phyloP scores from a whole-genome alignment of 2,888 invertebrate genomes.

The Hermodice carunculata region DNA sequence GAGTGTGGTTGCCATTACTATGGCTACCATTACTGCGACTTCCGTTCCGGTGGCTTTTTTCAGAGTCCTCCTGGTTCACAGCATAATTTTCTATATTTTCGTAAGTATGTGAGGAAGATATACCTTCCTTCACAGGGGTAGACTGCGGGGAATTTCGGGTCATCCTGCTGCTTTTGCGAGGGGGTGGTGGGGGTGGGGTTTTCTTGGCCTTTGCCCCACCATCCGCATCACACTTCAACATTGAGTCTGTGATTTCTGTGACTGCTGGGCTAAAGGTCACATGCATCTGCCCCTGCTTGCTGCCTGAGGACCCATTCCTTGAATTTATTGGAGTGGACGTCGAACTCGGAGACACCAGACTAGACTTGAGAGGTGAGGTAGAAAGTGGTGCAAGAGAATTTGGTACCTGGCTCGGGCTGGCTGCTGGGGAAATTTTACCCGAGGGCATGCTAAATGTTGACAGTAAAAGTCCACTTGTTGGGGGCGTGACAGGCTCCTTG shows the following conservation, averaged over 20 bases:
- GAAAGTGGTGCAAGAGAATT: no score
- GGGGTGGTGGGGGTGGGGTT: slow-evolving; percentile 65
- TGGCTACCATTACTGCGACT: background rate
- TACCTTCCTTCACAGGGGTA: slow-evolving; percentile 6
- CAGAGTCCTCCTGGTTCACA: background rate
- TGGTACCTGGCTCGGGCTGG: no score
- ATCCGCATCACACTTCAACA: background rate
- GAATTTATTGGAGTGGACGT: slow-evolving; percentile 3
- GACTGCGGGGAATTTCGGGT: slow-evolving; percentile 22
- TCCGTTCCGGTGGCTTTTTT: background rate
- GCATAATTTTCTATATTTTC: slow-evolving; percentile 20
- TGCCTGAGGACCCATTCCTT: background rate
- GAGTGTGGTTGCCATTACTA: background rate
- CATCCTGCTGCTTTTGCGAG: slow-evolving; percentile 27
- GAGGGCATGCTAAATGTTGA: background rate
- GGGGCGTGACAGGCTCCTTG: background rate
- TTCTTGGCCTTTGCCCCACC: slow-evolving; percentile 43
- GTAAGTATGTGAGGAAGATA: slow-evolving; percentile 16
- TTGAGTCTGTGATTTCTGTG: slow-evolving; percentile 19
- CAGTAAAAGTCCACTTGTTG: background rate
- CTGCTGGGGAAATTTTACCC: background rate
- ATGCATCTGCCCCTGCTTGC: background rate
- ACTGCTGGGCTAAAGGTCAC: slow-evolving; percentile 27
- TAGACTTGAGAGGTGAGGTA: no score
- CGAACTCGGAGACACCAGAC: background rate